Evolutionary conservation across 2,113 vertebrate genomes (phyloP).

Genomic region (Mirza zaza): DNA sequence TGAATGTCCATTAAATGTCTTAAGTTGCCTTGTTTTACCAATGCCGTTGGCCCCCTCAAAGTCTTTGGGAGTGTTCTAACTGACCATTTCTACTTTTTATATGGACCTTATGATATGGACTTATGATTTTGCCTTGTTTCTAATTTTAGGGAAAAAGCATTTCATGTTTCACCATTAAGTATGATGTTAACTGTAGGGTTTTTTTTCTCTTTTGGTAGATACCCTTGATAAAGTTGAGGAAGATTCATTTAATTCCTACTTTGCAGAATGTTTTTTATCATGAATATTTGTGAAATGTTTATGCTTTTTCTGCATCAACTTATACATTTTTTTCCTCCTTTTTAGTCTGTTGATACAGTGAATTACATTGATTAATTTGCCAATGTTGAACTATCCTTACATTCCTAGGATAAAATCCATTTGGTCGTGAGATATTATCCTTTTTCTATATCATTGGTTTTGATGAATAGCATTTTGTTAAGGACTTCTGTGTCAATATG

Average conservation of each 20-base stretch:
- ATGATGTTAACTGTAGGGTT: background rate
- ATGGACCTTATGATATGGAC: background rate
- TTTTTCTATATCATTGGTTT: background rate
- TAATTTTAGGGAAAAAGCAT: conserved; percentile 10
- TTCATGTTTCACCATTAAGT: background rate
- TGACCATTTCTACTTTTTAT: background rate
- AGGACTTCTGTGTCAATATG: background rate
- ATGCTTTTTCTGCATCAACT: background rate
- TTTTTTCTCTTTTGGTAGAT: background rate
- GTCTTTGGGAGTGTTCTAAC: background rate
- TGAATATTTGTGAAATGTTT: background rate
- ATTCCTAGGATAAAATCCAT: background rate
- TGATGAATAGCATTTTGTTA: background rate
- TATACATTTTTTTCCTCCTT: background rate
- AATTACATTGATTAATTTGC: conserved; percentile 1
- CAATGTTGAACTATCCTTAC: background rate
- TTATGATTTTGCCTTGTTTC: background rate
- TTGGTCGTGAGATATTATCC: background rate
- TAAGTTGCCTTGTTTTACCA: conserved; percentile 32
- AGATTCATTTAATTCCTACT: conserved; percentile 6
- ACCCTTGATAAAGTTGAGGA: background rate
- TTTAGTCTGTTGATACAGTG: background rate
- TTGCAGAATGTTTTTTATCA: background rate
- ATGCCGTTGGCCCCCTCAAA: background rate
- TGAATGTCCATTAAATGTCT: background rate